These are phyloP conservation scores for Pseudoips prasinana DNA, from an alignment of 2,888 invertebrate genomes.

Conservation along the genomic window DNA sequence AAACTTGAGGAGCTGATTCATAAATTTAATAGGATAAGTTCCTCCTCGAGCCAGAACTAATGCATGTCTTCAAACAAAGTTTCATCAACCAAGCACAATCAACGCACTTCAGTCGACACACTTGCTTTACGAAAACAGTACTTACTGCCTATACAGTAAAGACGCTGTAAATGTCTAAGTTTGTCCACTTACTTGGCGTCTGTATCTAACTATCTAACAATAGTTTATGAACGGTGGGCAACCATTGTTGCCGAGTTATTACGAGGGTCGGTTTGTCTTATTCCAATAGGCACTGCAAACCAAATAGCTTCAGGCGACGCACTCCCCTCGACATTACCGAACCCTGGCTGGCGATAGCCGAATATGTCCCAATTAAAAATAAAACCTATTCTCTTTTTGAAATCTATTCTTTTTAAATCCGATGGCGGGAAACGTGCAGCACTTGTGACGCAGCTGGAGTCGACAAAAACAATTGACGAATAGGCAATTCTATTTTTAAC, in stretches of 20 bases:
- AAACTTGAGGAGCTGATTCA: no score
- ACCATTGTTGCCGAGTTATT: conserved; percentile 43
- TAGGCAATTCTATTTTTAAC: no score
- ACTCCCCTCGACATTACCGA: conserved; percentile 51
- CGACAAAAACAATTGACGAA: conserved; percentile 18
- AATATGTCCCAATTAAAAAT: conserved; percentile 79
- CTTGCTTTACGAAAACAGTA: no score
- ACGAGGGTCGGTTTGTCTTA: conserved; percentile 67
- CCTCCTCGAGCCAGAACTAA: no score
- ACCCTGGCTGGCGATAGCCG: conserved; percentile 49
- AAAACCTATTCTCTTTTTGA: conserved; percentile 42
- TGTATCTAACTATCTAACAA: conserved; percentile 8
- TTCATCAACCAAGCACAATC: no score
- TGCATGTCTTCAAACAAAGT: no score
- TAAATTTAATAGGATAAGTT: no score
- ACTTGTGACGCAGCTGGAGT: conserved; percentile 42
- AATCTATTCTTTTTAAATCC: conserved; percentile 24
- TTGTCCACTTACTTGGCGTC: no score
- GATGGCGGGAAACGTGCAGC: conserved; percentile 45
- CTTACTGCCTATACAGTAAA: no score
- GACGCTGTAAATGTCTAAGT: no score
- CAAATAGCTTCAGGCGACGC: conserved; percentile 69
- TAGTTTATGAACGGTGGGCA: conserved; percentile 16
- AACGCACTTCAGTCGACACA: no score
- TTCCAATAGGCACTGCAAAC: conserved; percentile 67